These are phyloP conservation scores for Galaxea fascicularis DNA, from an alignment of 92 coral and sea anemone species.

Conservation along the genomic window DNA sequence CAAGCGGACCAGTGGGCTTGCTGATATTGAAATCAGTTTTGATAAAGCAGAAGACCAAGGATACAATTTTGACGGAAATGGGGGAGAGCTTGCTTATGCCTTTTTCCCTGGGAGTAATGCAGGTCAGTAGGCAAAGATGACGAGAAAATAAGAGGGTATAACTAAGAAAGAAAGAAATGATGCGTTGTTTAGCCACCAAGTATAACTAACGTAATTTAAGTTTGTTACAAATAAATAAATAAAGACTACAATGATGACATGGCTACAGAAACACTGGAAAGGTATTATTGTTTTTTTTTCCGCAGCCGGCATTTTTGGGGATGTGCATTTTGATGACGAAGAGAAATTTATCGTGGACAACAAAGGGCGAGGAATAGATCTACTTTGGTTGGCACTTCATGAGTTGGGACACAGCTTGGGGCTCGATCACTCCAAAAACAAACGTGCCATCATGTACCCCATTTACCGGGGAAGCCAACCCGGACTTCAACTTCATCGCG, in stretches of 20 bases:
- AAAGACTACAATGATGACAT: background rate
- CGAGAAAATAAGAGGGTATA: background rate
- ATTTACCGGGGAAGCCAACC: conserved; percentile 79
- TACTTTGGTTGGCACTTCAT: conserved; percentile 92
- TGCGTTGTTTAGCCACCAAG: too few relatives aligned
- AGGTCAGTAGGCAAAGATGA: conserved; percentile 20
- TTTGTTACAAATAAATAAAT: too few relatives aligned
- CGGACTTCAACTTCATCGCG: conserved; percentile 70
- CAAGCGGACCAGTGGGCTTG: conserved; percentile 28
- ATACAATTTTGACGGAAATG: conserved; percentile 72
- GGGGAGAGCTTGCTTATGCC: conserved; percentile 77
- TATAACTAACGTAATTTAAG: too few relatives aligned
- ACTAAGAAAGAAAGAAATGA: background rate
- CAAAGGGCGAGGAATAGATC: conserved; percentile 65
- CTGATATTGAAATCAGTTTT: conserved; percentile 44
- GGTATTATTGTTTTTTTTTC: background rate
- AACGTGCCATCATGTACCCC: conserved; percentile 89
- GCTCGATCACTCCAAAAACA: conserved; percentile 81
- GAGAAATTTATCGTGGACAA: conserved; percentile 74
- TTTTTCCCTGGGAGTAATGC: conserved; percentile 71
- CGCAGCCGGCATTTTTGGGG: conserved; percentile 78
- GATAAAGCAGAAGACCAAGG: conserved; percentile 54
- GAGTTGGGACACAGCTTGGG: conserved; percentile 97
- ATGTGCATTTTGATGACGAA: conserved; percentile 94
- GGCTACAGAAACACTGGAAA: background rate